phyloP scores from a whole-genome alignment of 2,888 invertebrate species.

The Dioctria rufipes region DNA sequence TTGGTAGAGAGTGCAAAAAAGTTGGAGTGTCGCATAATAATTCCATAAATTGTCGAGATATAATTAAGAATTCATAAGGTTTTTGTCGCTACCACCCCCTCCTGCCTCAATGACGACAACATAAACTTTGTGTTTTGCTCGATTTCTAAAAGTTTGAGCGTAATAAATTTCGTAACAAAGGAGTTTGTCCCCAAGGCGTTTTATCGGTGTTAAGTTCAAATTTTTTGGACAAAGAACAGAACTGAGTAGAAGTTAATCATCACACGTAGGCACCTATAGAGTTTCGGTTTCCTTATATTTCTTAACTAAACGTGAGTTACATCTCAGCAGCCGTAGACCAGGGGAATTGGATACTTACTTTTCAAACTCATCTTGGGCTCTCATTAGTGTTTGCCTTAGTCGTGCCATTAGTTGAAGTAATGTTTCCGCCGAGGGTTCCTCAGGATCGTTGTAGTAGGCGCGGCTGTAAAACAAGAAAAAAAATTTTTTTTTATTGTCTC shows the following conservation, averaged over 20 bases:
- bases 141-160: not conserved
- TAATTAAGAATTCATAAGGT: constrained; percentile 34
- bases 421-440: constrained; percentile 85
- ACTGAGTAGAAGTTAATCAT: not conserved
- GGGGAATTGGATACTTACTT: constrained; percentile 75
- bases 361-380: constrained; percentile 84
- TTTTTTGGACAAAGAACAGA: not conserved
- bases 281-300: not conserved
- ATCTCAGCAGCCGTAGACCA: not conserved
- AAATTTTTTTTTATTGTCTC: constrained; percentile 4
- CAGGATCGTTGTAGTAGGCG: constrained; percentile 74
- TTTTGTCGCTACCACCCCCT: not conserved
- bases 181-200: not conserved
- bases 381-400: constrained; percentile 82
- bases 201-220: not conserved
- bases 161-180: constrained; percentile 6
- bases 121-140: not conserved
- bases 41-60: constrained; percentile 22
- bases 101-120: not conserved
- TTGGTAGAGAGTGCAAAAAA: constrained; percentile 20
- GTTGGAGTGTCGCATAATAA: constrained; percentile 20
- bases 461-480: constrained; percentile 64
- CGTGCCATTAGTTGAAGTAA: constrained; percentile 81
- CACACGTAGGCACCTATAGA: not conserved
- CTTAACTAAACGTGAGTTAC: not conserved